A percentile compares a stretch with the other conserved stretches of the same genome.
Evolutionary conservation across 1,140 invertebrate genomes (phyloP).

Genomic region (Frieseomelitta varia): DNA sequence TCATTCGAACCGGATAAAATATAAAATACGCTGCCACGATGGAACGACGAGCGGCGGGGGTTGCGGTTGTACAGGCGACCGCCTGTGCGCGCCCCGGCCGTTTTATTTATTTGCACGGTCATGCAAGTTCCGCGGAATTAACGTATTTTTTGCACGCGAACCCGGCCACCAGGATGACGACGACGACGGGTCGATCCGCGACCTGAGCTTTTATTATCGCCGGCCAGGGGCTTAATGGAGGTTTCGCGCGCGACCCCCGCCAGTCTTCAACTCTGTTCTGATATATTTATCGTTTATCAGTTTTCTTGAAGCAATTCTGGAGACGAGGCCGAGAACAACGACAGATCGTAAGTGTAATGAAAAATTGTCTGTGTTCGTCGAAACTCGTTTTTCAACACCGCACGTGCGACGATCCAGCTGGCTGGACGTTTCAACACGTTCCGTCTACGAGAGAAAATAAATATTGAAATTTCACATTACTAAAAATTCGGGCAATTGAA

Average conservation of each 20-base stretch:
- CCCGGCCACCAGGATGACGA: constrained; percentile 51
- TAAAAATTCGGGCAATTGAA: no score
- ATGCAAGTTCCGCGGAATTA: constrained; percentile 78
- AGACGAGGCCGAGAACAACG: no score
- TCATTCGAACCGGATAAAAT: constrained; percentile 80
- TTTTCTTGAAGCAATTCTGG: background rate
- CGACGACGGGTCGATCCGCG: constrained; percentile 53
- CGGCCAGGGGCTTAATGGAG: constrained; percentile 18
- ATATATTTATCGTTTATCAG: background rate
- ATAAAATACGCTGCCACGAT: constrained; percentile 67
- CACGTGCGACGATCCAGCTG: no score
- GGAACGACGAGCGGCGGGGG: constrained; percentile 13
- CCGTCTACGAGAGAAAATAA: no score
- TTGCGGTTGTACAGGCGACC: background rate
- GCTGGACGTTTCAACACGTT: no score
- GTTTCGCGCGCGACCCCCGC: constrained; percentile 26
- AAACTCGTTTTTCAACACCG: no score
- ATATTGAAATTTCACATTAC: no score
- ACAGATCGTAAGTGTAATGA: no score
- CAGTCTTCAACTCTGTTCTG: background rate
- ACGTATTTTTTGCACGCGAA: constrained; percentile 80
- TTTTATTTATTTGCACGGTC: constrained; percentile 80
- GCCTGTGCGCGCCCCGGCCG: constrained; percentile 61
- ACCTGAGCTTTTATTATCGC: constrained; percentile 64
- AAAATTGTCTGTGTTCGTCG: no score